These are phyloP conservation scores for Hypomecis atomaria DNA, from an alignment of 2,888 invertebrate species.

Conservation along the genomic window DNA sequence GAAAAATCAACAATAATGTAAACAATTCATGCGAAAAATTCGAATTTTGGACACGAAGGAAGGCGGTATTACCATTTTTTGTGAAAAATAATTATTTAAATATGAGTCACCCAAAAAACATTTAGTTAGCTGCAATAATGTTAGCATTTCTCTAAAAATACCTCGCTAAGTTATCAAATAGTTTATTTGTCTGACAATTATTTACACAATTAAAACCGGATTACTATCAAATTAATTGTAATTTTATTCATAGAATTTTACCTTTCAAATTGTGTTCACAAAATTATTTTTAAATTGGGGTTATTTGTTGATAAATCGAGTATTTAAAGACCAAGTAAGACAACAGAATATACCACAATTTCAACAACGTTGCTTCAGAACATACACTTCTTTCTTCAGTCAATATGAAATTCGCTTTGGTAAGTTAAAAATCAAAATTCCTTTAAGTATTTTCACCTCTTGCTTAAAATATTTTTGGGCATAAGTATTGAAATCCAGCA, in stretches of 20 bases:
- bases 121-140: too few relatives aligned
- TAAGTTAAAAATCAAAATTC: background rate
- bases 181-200: background rate
- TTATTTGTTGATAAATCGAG: conserved; percentile 7
- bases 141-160: background rate
- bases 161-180: too few relatives aligned
- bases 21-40: too few relatives aligned
- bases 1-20: too few relatives aligned
- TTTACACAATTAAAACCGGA: conserved; percentile 4
- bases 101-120: too few relatives aligned
- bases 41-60: too few relatives aligned
- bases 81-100: too few relatives aligned
- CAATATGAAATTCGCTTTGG: conserved; percentile 16
- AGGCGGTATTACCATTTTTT: too few relatives aligned
- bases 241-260: conserved; percentile 18
- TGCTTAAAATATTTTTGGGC: too few relatives aligned
- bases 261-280: background rate
- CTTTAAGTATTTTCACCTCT: too few relatives aligned
- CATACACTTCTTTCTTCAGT: background rate
- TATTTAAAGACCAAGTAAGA: conserved; percentile 5
- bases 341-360: background rate
- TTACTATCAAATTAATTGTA: conserved; percentile 11
- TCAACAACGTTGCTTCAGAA: background rate
- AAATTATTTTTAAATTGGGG: conserved; percentile 4
- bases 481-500: too few relatives aligned